Conservation (phyloP, 2,888 invertebrate species). For the Clostera curtula region DNA sequence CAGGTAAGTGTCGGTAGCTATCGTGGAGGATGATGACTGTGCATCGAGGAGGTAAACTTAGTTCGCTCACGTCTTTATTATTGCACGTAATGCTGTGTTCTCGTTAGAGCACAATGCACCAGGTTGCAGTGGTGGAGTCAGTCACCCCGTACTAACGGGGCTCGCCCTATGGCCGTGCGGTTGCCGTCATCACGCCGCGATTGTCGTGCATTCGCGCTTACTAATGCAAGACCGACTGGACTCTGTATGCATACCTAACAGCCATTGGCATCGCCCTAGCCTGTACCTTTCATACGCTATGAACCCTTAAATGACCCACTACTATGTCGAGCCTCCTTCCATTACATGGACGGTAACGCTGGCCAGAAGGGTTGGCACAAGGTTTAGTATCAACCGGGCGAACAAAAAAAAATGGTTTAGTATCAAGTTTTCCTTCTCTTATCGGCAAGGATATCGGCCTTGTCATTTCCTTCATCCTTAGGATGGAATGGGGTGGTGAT, state of each 20-base stretch:
- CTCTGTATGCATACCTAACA: conserved; percentile 45
- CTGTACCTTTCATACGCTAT: conserved; percentile 24
- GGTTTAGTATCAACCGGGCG: too few species aligned
- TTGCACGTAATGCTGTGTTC: conserved; percentile 65
- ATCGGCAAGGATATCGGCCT: too few species aligned
- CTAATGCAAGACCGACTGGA: conserved; percentile 55
- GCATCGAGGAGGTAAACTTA: conserved; percentile 40
- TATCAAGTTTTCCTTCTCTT: conserved; percentile 17
- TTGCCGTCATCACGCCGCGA: conserved; percentile 57
- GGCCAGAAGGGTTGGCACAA: too few species aligned
- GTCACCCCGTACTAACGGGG: conserved; percentile 71
- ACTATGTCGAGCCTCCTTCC: too few species aligned
- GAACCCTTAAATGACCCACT: conserved; percentile 16
- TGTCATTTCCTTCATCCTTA: too few species aligned
- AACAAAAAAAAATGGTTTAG: too few species aligned
- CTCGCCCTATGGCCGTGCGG: conserved; percentile 62
- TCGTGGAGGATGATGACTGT: conserved; percentile 6
- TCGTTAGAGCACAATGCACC: conserved; percentile 74
- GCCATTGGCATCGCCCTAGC: conserved; percentile 28
- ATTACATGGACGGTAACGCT: too few species aligned
- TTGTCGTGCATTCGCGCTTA: conserved; percentile 58
- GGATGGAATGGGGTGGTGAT: too few species aligned
- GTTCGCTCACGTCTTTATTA: conserved; percentile 51
- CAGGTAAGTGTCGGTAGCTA: conserved; percentile 46
- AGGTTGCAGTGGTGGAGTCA: conserved; percentile 69